Evolutionary conservation across 1,140 invertebrate genomes (phyloP).

Genomic region (Zaprionus tsacasi): DNA sequence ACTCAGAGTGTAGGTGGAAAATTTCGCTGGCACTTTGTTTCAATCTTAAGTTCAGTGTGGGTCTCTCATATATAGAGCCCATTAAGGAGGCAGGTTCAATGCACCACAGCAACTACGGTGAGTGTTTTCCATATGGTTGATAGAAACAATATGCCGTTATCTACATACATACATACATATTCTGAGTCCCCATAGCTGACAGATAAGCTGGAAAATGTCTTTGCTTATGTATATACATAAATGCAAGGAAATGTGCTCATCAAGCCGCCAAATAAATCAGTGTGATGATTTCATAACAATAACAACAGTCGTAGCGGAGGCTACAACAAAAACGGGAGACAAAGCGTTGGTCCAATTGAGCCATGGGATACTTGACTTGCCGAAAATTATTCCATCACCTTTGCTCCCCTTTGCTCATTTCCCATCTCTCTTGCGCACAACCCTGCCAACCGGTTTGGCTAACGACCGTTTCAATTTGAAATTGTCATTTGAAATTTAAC

Average conservation of each 20-base stretch:
- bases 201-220: constrained; percentile 34
- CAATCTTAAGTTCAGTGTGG: constrained; percentile 16
- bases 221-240: not conserved
- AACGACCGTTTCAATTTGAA: constrained; percentile 44
- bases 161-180: constrained; percentile 6
- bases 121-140: constrained; percentile 8
- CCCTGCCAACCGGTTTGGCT: constrained; percentile 39
- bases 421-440: not conserved
- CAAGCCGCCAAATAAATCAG: constrained; percentile 26
- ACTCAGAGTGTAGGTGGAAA: constrained; percentile 35
- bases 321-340: constrained; percentile 18
- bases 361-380: constrained; percentile 27
- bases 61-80: constrained; percentile 17
- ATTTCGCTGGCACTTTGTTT: constrained; percentile 34
- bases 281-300: constrained; percentile 45
- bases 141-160: constrained; percentile 31
- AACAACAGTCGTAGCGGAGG: too few relatives aligned
- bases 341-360: constrained; percentile 35
- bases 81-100: constrained; percentile 33
- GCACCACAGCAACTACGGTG: constrained; percentile 13
- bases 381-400: constrained; percentile 38
- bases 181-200: not conserved
- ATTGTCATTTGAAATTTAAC: constrained; percentile 62
- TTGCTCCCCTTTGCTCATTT: not conserved
- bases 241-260: not conserved